Conservation (phyloP, 1,140 invertebrate genomes). For the Drosophila tropicalis region DNA sequence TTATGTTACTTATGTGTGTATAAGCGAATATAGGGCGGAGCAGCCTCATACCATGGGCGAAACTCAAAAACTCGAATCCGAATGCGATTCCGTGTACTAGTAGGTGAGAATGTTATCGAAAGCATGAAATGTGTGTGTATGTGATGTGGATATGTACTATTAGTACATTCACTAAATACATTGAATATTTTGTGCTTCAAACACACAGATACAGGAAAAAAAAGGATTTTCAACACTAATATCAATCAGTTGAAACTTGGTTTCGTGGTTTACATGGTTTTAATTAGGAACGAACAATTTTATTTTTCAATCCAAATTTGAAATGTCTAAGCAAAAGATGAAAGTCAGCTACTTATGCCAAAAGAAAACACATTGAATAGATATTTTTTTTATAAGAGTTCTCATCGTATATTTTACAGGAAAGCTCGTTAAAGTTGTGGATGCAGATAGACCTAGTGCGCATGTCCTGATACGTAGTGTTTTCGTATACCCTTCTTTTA, state of each 20-base stretch:
- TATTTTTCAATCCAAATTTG: slow-evolving; percentile 4
- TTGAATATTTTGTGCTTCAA: slow-evolving; percentile 1
- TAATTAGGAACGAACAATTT: slow-evolving; percentile 20
- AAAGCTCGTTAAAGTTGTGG: slow-evolving; percentile 39
- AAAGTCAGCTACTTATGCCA: slow-evolving; percentile 40
- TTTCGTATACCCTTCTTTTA: background rate
- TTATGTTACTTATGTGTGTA: slow-evolving; percentile 29
- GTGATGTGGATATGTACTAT: background rate
- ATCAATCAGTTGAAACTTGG: background rate
- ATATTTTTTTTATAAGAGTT: slow-evolving; percentile 53
- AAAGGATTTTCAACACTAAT: slow-evolving; percentile 3
- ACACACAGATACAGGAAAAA: slow-evolving; percentile 18
- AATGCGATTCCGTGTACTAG: background rate
- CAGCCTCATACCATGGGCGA: background rate
- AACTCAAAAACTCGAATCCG: background rate
- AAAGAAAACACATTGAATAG: slow-evolving; percentile 51
- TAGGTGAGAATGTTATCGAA: slow-evolving; percentile 4
- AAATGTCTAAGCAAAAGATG: slow-evolving; percentile 35
- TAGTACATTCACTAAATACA: slow-evolving; percentile 9
- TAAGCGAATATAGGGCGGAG: slow-evolving; percentile 5
- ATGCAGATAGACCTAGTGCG: background rate
- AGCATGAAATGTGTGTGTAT: background rate
- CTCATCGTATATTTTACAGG: slow-evolving; percentile 1
- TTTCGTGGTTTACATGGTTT: slow-evolving; percentile 17
- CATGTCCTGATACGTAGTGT: slow-evolving; percentile 6